Base-by-base conservation (phyloP, 2,888 invertebrate species). In the Colostygia pectinataria region DNA sequence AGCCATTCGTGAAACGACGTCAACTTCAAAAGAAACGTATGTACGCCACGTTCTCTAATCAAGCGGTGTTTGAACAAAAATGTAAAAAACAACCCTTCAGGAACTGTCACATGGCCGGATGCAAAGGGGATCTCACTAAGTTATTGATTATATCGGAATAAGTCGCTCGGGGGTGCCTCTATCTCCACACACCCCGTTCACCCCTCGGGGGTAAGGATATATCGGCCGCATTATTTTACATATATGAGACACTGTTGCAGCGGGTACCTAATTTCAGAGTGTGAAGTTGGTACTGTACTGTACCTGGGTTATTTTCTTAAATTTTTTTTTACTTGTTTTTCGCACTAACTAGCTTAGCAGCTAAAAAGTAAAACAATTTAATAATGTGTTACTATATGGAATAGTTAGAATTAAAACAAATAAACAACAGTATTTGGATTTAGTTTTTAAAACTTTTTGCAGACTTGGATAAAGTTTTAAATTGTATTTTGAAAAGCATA, bases 101-200 rank as follows among this genome's bases (percentile, higher is more conserved):
- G 76, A 86, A 86, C 87, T 90, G 90, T 89, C 90, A 88, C 88
- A 80, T 77, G 82, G 77, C 74, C 83, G 85, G 85, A 90, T 89
- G 90, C 89, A 89, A 90, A 90, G 89, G 89, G 90, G 89, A 90
- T 90, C 87, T 85, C 79, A 83, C 87, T 89, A 88, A 89, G 90
- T 90, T 90, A 90, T 90, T 90, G 90, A 90, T 90, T 90, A 90
- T 90, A 90, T 90, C 82, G 90, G 84, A 90, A 90, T 90, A 90
- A 89, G 89, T 87, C 88, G 83, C 78, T 74, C 68, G 82, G 69
- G 79, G 80, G 80, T 76, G 72, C 56, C 57, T 54, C 57, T 62
- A 32, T 68, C 69, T 70, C 70, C 68, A 66, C 69, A 68, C 72
- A 69, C 74, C 76, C 75, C 62, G 65, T 59, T 57, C 52, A 69